Base-by-base conservation (phyloP, 1,140 invertebrate genomes). In the Musca domestica region DNA sequence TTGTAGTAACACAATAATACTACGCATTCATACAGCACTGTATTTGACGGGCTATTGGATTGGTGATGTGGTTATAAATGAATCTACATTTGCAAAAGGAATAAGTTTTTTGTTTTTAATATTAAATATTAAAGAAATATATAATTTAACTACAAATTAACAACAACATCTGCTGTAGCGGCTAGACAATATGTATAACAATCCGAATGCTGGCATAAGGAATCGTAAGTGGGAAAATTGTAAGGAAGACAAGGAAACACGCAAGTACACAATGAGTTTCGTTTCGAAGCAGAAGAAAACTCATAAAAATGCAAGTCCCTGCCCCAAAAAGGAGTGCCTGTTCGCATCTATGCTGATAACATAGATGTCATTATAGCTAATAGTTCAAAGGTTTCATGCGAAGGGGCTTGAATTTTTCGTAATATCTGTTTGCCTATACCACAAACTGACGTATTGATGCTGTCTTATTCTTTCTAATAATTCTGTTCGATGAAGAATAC, bases 151-250 rank as follows among this genome's bases (percentile, higher is more conserved):
- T 47, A 14, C 15, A 64, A 46, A 9, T 22, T 30, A 12, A 49
- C 10, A 65, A 30, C 4, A 61, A 58, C 6, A 17, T 10, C 34
- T 41, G 15, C 14, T 19, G 15, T 20, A 54, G 27, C 34, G 12
- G 5, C 34, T 9, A 9, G 2, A 12, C 4, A 61, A 61, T 52
- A 84, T 84, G 82, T 84, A 84, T 75, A 85, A 84, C 67, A 85
- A 85, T 77, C 83, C 84, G 68, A 85, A 84, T 74, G 74, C 82
- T 66, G 82, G 80, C 68, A 76, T 80, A 66, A 75, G 84, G 71
- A 83, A 80, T 74, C 75, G 84, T 85, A 84, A 82, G 82, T 82
- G 72, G 76, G 75, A 80, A 73, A 75, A 78, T 70, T 80, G 78
- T 81, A 81, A 78, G 78, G 72, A 77, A 74, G 75, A 72, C 56